Percentiles rank a stretch among this genome's conserved stretches.
These are phyloP conservation scores for Autographa pulchrina DNA, from an alignment of 2,888 invertebrate genomes.

Conservation along the genomic window DNA sequence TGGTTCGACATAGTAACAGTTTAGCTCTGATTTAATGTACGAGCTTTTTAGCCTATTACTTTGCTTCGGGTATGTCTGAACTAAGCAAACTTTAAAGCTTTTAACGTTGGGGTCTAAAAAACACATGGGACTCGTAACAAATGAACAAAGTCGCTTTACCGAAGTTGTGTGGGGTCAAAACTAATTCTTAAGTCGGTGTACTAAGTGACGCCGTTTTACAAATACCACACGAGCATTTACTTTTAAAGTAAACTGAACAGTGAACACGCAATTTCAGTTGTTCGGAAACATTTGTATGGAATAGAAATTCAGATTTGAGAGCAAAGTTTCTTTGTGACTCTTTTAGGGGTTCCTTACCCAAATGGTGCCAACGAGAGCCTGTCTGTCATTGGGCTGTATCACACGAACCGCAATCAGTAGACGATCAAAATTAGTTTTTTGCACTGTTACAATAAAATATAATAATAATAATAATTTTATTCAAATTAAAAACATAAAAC, in stretches of 20 bases:
- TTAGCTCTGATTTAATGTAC: conserved; percentile 17
- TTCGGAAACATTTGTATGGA: not conserved
- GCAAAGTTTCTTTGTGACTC: too few relatives aligned
- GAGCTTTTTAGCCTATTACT: conserved; percentile 9
- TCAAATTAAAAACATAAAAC: too few relatives aligned
- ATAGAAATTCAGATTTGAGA: not conserved
- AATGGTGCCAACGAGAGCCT: too few relatives aligned
- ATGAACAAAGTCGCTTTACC: conserved; percentile 57
- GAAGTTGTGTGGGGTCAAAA: conserved; percentile 55
- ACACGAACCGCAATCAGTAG: too few relatives aligned
- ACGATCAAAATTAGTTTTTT: too few relatives aligned
- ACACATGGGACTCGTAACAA: conserved; percentile 68
- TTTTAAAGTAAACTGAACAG: conserved; percentile 15
- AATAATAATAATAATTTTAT: too few relatives aligned
- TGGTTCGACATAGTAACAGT: conserved; percentile 11
- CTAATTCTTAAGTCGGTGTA: conserved; percentile 57
- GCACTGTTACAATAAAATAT: too few relatives aligned
- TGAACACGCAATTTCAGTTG: not conserved
- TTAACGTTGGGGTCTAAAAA: conserved; percentile 66
- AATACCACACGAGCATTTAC: conserved; percentile 27
- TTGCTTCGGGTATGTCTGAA: conserved; percentile 21
- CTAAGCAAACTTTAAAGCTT: conserved; percentile 68
- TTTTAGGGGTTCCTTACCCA: too few relatives aligned
- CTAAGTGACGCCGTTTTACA: conserved; percentile 44
- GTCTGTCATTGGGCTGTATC: too few relatives aligned